Evolutionary conservation across 2,797 vertebrate genomes (phyloP).

Genomic region (Rhadinocentrus ornatus): DNA sequence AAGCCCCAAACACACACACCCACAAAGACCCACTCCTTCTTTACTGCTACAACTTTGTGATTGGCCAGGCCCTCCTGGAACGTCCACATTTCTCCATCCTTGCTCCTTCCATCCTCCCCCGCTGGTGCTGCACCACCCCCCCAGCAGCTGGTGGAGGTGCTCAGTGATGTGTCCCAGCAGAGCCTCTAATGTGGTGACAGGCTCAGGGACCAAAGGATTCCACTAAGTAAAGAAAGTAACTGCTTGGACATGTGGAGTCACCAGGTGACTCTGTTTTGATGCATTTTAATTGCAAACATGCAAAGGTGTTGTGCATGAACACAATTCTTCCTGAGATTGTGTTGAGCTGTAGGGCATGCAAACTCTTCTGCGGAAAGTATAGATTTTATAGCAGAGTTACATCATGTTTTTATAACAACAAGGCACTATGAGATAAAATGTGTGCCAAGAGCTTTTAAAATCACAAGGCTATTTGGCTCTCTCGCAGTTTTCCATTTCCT

Average conservation of each 20-base stretch:
- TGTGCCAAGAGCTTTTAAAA: conserved; percentile 75
- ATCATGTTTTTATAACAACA: conserved; percentile 71
- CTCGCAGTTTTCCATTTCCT: conserved; percentile 77
- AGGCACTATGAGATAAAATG: conserved; percentile 72
- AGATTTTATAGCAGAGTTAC: conserved; percentile 76
- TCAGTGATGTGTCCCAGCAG: conserved; percentile 71
- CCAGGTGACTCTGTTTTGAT: conserved; percentile 59
- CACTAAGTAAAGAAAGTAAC: conserved; percentile 67
- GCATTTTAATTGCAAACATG: conserved; percentile 60
- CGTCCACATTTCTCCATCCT: conserved; percentile 50
- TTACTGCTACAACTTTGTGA: conserved; percentile 45
- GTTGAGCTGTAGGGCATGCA: conserved; percentile 55
- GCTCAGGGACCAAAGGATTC: conserved; percentile 59
- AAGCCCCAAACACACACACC: conserved; percentile 26
- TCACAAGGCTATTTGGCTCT: conserved; percentile 74
- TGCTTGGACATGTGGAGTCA: conserved; percentile 50
- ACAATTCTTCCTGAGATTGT: conserved; percentile 37
- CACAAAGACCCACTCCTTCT: conserved; percentile 38
- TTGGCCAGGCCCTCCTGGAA: conserved; percentile 51
- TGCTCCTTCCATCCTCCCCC: conserved; percentile 29
- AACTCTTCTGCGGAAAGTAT: conserved; percentile 69
- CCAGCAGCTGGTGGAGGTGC: conserved; percentile 74
- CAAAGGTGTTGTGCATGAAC: conserved; percentile 12
- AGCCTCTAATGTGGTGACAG: conserved; percentile 78
- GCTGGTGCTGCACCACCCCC: conserved; percentile 51